These are phyloP conservation scores for Elaphurus davidianus DNA, from an alignment of 2,113 vertebrate genomes.

Conservation along the genomic window DNA sequence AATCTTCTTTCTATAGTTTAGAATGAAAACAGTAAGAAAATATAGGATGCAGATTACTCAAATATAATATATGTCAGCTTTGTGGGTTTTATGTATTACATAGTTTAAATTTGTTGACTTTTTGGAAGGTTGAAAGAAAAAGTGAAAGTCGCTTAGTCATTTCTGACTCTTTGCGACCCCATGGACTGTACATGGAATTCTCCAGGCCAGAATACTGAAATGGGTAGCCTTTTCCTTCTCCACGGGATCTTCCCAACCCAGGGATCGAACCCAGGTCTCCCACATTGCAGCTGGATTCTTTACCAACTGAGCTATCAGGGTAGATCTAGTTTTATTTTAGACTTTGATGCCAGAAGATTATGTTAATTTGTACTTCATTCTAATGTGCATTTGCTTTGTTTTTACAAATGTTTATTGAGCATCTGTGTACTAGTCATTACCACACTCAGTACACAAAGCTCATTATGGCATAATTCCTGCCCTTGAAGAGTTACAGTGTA, in stretches of 20 bases:
- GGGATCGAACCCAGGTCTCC: neutral
- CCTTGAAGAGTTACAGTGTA: neutral
- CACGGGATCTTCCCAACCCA: neutral
- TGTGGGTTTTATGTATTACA: neutral
- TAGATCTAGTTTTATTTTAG: slow-evolving; percentile 26
- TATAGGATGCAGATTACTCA: slow-evolving; percentile 1
- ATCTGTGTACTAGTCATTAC: neutral
- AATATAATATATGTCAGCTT: neutral
- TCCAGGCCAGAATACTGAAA: neutral
- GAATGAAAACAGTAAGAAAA: slow-evolving; percentile 16
- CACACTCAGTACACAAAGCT: neutral
- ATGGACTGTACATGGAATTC: neutral
- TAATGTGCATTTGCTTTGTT: slow-evolving; percentile 8
- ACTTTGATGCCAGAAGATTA: neutral
- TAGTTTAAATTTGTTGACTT: neutral
- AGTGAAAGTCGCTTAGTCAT: neutral
- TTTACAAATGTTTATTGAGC: neutral
- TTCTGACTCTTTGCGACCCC: neutral
- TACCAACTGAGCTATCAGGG: neutral
- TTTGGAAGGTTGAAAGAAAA: neutral
- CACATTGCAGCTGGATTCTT: neutral
- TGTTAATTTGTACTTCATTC: slow-evolving; percentile 4
- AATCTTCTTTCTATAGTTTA: neutral
- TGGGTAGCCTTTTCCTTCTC: neutral
- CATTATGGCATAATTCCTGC: neutral